Evolutionary conservation across 2,113 vertebrate genomes (phyloP), one percentile per base, ranked within the genome.

Genomic region (Daboia siamensis): DNA sequence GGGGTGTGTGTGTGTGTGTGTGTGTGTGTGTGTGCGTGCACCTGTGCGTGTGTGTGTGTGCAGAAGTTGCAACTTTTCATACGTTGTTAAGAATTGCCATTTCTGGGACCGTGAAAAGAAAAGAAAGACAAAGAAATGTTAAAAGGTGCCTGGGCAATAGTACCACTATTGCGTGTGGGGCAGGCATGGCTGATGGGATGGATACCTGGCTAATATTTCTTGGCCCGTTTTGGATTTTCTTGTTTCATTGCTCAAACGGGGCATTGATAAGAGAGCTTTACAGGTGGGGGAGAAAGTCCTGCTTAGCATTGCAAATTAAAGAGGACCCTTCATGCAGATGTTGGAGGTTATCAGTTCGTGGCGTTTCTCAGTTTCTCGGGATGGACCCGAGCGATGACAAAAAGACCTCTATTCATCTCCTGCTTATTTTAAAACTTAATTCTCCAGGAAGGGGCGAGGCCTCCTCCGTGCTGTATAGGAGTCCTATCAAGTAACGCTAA

Each of bases 401-500:
- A 97, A 97, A 97, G 95, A 90, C 94, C 97, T 94, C 97, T 97
- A 94, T 97, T 96, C 80, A 44, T 51, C 39, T 92, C 90, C 93
- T 95, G 88, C 94, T 92, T 84, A 91, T 89, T 92, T 20, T 86
- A 96, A 94, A 94, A 95, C 69, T 61, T 94, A 94, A 95, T 93
- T 93, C 0, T 0, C 89, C 33, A 1, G 94, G 95, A 96, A 97
- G 96, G 96, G 96, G 92, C 93, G 92, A 94, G 95, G 94, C 94
- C 61, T 29, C 94, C 61, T 29, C 61, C 90, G 92, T 95, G 94
- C 94, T 96, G 97, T 96, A 97, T 94, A 94, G 2, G 91, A 90
- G 85, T 91, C 96, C 97, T 97, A 97, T 98, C 97, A 54, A 94
- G 96, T 98, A 94, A 97, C 97, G 3, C 94, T 97, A 97, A 97